These are phyloP conservation scores for Thumatha senex DNA, from an alignment of 2,888 invertebrate species.

Conservation along the genomic window DNA sequence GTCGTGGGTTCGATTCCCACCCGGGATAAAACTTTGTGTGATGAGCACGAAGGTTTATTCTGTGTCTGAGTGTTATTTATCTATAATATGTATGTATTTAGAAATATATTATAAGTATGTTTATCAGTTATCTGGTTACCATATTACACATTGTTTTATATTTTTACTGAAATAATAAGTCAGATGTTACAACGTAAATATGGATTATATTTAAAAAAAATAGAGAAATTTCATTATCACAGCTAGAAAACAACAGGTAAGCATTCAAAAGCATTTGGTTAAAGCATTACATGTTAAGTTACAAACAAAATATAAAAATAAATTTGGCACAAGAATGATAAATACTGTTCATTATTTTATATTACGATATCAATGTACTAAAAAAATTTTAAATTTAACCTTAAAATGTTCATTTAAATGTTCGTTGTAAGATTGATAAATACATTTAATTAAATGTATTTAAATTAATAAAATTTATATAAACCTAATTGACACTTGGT, in stretches of 20 bases:
- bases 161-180: constrained; percentile 42
- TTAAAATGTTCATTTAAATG: too few species aligned
- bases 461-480: too few species aligned
- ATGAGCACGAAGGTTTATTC: too few species aligned
- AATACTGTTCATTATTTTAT: neutral
- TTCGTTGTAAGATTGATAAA: neutral
- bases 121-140: too few species aligned
- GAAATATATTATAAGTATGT: too few species aligned
- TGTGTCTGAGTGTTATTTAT: too few species aligned
- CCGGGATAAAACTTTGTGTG: too few species aligned
- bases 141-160: too few species aligned
- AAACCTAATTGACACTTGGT: too few species aligned
- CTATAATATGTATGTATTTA: too few species aligned
- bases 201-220: constrained; percentile 15
- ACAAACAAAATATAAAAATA: neutral
- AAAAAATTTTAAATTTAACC: neutral
- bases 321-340: constrained; percentile 19
- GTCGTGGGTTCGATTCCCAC: too few species aligned
- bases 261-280: constrained; percentile 4
- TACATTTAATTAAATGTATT: neutral
- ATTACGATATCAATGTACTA: neutral
- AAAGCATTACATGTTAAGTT: constrained; percentile 1
- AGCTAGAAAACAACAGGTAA: constrained; percentile 31
- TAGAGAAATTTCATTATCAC: constrained; percentile 39
- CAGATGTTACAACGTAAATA: constrained; percentile 38